phyloP scores from a whole-genome alignment of 2,113 vertebrate species.

The Cryptoleucopteryx plumbea region DNA sequence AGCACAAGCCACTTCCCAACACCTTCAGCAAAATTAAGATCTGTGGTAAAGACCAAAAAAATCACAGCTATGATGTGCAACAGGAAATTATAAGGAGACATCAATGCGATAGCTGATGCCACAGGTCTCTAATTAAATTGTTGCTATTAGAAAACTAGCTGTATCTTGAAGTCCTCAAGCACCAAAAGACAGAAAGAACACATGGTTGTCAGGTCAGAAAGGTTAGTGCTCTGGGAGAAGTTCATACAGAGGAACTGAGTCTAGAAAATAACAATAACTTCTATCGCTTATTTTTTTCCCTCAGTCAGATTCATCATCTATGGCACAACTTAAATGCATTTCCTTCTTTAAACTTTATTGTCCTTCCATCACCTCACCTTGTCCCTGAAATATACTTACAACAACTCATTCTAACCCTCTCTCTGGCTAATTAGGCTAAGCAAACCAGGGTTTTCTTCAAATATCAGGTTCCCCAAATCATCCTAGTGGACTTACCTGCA shows the following conservation, averaged over 20 bases:
- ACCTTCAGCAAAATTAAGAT: background rate
- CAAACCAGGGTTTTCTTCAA: background rate
- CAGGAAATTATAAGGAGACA: background rate
- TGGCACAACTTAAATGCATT: background rate
- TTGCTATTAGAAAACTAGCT: background rate
- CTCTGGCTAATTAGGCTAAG: background rate
- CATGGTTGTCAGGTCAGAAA: background rate
- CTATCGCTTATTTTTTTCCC: background rate
- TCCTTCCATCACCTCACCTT: background rate
- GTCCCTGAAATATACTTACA: background rate
- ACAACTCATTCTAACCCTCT: background rate
- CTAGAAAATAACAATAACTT: background rate
- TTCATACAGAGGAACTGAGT: background rate
- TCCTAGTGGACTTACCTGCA: background rate
- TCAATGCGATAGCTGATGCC: background rate
- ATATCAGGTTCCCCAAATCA: background rate
- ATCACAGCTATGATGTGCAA: background rate
- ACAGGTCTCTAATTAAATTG: background rate
- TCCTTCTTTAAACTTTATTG: background rate
- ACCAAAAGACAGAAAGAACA: background rate
- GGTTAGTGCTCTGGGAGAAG: background rate
- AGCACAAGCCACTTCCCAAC: background rate
- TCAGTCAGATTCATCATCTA: background rate
- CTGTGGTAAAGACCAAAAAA: background rate
- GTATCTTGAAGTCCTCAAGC: background rate